A percentile compares a stretch with the other conserved stretches of the same genome.
These are phyloP conservation scores for Slavum lentiscoides DNA, from an alignment of 2,888 invertebrate genomes.

Conservation along the genomic window DNA sequence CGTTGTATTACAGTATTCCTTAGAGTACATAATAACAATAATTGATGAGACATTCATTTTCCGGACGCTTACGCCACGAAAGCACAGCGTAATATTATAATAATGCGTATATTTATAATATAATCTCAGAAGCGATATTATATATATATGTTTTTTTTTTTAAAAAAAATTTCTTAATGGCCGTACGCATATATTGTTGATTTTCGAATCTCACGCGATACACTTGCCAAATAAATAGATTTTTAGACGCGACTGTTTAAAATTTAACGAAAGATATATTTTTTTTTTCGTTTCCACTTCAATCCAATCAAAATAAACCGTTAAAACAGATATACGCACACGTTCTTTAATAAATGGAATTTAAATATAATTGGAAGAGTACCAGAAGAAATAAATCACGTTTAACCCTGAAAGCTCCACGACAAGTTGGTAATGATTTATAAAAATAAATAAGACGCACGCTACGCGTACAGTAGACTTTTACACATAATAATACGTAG, in stretches of 20 bases:
- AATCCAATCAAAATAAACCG: not conserved
- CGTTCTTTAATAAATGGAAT: not conserved
- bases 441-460: not conserved
- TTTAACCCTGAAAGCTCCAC: constrained; percentile 5
- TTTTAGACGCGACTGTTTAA: not conserved
- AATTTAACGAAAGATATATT: constrained; percentile 9
- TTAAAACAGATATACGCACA: not conserved
- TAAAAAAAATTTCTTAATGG: too few relatives aligned
- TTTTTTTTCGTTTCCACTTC: constrained; percentile 13
- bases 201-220: not conserved
- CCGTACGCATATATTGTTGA: too few relatives aligned
- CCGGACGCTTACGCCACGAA: too few relatives aligned
- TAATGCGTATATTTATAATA: too few relatives aligned
- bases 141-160: too few relatives aligned
- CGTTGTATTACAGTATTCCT: too few relatives aligned
- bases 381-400: not conserved
- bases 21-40: too few relatives aligned
- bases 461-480: too few relatives aligned
- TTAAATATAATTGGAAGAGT: not conserved
- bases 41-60: too few relatives aligned
- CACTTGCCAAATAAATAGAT: constrained; percentile 37
- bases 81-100: too few relatives aligned
- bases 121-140: too few relatives aligned
- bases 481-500: too few relatives aligned
- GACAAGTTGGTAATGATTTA: constrained; percentile 1